Percentiles rank a stretch among this genome's conserved stretches.
Evolutionary conservation across 2,797 vertebrate genomes (phyloP).

Genomic region (Typhlichthys subterraneus): DNA sequence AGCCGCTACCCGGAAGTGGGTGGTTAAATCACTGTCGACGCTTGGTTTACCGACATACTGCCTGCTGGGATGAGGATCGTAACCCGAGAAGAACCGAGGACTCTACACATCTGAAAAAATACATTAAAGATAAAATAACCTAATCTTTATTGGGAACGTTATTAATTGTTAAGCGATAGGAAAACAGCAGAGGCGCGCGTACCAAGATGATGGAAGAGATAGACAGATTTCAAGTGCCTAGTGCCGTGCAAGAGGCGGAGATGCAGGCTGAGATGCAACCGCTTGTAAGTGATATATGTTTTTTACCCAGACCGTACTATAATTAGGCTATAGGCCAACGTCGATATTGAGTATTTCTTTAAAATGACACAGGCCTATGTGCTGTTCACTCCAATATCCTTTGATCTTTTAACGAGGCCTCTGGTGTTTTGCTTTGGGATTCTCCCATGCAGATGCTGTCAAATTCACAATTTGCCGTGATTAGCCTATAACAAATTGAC

Average conservation of each 20-base stretch:
- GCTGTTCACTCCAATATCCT: not conserved
- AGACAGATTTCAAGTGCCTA: slow-evolving; percentile 95
- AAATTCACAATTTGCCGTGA: slow-evolving; percentile 32
- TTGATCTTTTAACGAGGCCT: slow-evolving; percentile 12
- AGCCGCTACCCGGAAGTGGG: slow-evolving; percentile 83
- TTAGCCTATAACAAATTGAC: not conserved
- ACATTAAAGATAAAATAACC: not conserved
- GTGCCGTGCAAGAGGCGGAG: slow-evolving; percentile 86
- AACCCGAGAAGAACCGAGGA: slow-evolving; percentile 46
- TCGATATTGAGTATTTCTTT: not conserved
- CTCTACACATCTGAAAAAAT: slow-evolving; percentile 44
- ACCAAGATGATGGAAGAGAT: slow-evolving; percentile 97
- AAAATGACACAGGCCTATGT: no score
- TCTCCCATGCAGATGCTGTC: not conserved
- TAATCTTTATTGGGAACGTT: slow-evolving; percentile 6
- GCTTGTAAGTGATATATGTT: slow-evolving; percentile 79
- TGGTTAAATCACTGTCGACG: slow-evolving; percentile 81
- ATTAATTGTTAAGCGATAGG: slow-evolving; percentile 2
- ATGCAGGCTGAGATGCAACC: slow-evolving; percentile 97
- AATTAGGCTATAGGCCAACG: not conserved
- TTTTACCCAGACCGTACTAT: no score
- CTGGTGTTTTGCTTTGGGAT: slow-evolving; percentile 2
- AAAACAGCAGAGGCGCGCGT: slow-evolving; percentile 28
- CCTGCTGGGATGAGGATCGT: slow-evolving; percentile 81
- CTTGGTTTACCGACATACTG: slow-evolving; percentile 67